Percentiles rank a stretch among this genome's conserved stretches.
Evolutionary conservation across 2,113 vertebrate genomes (phyloP).

Genomic region (Hiodon alosoides): DNA sequence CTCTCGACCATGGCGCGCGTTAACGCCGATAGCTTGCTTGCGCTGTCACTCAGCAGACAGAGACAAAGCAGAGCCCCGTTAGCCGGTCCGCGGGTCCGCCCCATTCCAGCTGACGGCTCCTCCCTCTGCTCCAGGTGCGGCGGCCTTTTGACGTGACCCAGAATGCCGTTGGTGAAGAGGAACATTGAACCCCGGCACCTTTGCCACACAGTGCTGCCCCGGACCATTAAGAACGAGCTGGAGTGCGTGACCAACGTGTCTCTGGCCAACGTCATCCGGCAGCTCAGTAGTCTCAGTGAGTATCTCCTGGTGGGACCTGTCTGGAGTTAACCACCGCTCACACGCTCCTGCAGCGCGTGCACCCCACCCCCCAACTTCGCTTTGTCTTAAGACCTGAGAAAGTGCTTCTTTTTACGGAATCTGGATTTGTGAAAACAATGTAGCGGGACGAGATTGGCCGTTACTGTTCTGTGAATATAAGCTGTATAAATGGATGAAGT

Average conservation of each 20-base stretch:
- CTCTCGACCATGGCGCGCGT: too few species aligned
- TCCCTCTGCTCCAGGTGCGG: constrained; percentile 48
- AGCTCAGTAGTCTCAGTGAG: constrained; percentile 98
- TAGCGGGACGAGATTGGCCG: too few species aligned
- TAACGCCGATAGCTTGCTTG: too few species aligned
- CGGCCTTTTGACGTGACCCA: constrained; percentile 55
- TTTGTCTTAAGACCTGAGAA: too few species aligned
- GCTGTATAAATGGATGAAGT: too few species aligned
- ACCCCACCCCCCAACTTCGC: too few species aligned
- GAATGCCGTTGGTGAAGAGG: constrained; percentile 94
- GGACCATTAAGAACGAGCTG: constrained; percentile 92
- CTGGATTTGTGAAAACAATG: too few species aligned
- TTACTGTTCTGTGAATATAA: background rate
- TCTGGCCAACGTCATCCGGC: constrained; percentile 95
- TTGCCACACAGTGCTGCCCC: constrained; percentile 92
- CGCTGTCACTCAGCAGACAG: too few species aligned
- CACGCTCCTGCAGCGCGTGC: background rate
- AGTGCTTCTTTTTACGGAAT: too few species aligned
- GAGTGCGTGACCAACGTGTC: constrained; percentile 98
- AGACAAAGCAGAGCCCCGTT: too few species aligned
- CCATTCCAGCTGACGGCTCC: background rate
- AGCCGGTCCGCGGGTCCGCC: too few species aligned
- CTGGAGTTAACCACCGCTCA: background rate
- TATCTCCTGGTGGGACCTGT: constrained; percentile 38
- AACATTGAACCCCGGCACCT: constrained; percentile 97